A percentile compares a stretch with the other conserved stretches of the same genome.
phyloP scores from a whole-genome alignment of 2,888 invertebrate genomes.

The Drepanosiphum platanoidis region DNA sequence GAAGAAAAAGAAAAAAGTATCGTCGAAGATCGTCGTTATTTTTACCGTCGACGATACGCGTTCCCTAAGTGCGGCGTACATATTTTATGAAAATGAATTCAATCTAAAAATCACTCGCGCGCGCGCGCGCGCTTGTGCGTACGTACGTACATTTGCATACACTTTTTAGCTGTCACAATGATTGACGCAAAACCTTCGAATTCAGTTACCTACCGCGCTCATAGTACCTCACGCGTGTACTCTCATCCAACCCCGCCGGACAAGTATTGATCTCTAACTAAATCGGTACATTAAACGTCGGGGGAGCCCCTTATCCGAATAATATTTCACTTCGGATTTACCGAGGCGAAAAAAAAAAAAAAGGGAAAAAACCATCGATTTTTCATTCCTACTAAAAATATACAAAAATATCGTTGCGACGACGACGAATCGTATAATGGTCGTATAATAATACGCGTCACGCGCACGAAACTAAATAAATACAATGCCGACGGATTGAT shows the following conservation, averaged over 20 bases:
- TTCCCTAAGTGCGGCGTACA: not conserved
- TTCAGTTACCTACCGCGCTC: not conserved
- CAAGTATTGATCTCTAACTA: constrained; percentile 12
- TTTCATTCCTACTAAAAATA: not conserved
- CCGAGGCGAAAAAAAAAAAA: not conserved
- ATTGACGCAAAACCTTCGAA: constrained; percentile 23
- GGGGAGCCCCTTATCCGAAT: not conserved
- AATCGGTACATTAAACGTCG: not conserved
- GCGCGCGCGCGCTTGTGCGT: too few species aligned
- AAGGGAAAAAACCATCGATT: not conserved
- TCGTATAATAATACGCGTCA: too few species aligned
- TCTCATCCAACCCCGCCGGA: too few species aligned
- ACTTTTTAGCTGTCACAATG: constrained; percentile 40
- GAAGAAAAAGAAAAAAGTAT: not conserved
- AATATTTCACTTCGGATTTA: constrained; percentile 15
- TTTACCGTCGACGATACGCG: not conserved
- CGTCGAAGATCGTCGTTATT: not conserved
- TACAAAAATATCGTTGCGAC: too few species aligned
- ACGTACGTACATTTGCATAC: not conserved
- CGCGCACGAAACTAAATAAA: too few species aligned
- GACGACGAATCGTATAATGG: too few species aligned
- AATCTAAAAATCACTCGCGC: not conserved
- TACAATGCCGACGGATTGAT: too few species aligned
- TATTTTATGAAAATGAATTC: constrained; percentile 5
- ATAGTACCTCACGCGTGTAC: not conserved